Evolutionary conservation across 2,113 vertebrate species (phyloP), one percentile per base, ranked within the genome.

Genomic region (Pogonocichla stellata): DNA sequence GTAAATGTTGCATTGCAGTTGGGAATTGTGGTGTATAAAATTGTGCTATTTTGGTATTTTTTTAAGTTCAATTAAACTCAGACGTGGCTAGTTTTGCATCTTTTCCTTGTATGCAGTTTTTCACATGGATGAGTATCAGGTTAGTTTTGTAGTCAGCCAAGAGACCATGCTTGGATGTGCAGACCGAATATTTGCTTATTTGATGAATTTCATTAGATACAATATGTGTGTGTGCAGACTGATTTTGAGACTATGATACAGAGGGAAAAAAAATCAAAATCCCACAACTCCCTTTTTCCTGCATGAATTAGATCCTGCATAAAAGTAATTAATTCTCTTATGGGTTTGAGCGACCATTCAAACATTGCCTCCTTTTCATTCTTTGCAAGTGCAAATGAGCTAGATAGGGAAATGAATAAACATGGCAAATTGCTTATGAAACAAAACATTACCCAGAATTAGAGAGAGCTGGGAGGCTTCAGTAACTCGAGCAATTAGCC

Each of bases 401-500:
- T 80, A 61, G 80, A 57, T 60, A 53, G 42, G 57, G 83, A 67
- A 51, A 92, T 85, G 78, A 94, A 92, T 92, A 77, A 93, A 92
- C 69, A 70, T 31, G 62, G 91, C 42, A 70, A 95, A 83, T 71
- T 73, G 92, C 79, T 54, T 73, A 42, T 79, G 81, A 95, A 94
- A 86, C 66, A 90, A 73, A 62, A 84, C 85, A 82, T 88, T 74
- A 60, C 13, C 31, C 43, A 82, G 91, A 88, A 72, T 88, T 91
- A 79, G 82, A 53, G 80, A 86, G 83, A 91, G 88, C 91, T 88
- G 81, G 33, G 36, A 79, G 40, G 79, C 78, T 96, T 79, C 78
- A 91, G 56, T 95, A 91, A 88, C 78, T 88, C 42, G 10, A 89
- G 91, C 77, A 94, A 81, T 87, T 95, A 87, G 85, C 64, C 79